These are phyloP conservation scores for Mythimna ferrago DNA, from an alignment of 2,888 invertebrate species.

Conservation along the genomic window DNA sequence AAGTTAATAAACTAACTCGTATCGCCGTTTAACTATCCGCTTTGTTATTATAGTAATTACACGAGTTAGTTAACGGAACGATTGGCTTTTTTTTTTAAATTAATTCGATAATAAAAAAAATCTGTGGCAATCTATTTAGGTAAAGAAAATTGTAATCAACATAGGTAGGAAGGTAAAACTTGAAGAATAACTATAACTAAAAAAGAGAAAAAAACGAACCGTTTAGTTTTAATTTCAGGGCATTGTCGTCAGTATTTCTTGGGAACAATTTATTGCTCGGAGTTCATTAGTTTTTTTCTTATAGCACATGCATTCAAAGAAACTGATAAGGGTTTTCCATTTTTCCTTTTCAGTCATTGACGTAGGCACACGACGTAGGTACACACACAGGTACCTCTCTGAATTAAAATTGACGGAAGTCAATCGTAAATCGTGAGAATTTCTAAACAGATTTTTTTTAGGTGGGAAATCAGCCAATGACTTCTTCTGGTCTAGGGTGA, in stretches of 20 bases:
- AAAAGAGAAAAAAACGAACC: background rate
- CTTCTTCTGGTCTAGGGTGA: too few relatives aligned
- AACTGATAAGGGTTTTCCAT: constrained; percentile 57
- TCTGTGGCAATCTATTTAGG: too few relatives aligned
- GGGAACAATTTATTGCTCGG: constrained; percentile 23
- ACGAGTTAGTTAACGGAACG: background rate
- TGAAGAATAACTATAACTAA: background rate
- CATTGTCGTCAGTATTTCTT: constrained; percentile 19
- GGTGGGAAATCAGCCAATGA: too few relatives aligned
- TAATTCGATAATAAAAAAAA: background rate
- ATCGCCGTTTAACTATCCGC: background rate
- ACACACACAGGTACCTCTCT: constrained; percentile 6
- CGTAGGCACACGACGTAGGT: constrained; percentile 13
- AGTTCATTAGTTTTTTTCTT: constrained; percentile 26
- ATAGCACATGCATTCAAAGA: constrained; percentile 43
- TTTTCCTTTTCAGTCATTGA: constrained; percentile 39
- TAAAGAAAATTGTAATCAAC: background rate
- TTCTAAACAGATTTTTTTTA: too few relatives aligned
- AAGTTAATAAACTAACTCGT: constrained; percentile 35
- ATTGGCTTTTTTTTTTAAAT: background rate
- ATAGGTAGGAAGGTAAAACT: too few relatives aligned
- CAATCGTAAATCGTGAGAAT: too few relatives aligned
- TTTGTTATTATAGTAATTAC: constrained; percentile 37
- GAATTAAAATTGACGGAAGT: constrained; percentile 23
- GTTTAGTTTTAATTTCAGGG: background rate